A percentile compares a stretch with the other conserved stretches of the same genome.
Evolutionary conservation across 2,888 invertebrate species (phyloP).

Genomic region (Aricia artaxerxes): DNA sequence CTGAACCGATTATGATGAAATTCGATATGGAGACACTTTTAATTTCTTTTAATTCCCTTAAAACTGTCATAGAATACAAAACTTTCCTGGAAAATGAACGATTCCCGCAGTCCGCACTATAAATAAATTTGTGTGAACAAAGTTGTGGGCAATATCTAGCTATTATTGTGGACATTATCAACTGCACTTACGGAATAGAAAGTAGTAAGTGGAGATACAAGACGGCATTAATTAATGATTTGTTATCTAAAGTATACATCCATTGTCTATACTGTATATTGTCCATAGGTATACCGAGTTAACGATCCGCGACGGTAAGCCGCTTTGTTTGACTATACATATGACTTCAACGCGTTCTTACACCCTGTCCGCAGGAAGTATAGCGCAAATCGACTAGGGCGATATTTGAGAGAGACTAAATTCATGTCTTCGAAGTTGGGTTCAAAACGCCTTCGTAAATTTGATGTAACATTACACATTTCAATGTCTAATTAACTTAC

Average conservation of each 20-base stretch:
- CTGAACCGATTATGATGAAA: too few relatives aligned
- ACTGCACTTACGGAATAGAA: background rate
- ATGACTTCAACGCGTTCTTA: background rate
- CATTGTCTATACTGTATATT: background rate
- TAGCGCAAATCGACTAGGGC: background rate
- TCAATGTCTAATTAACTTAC: too few relatives aligned
- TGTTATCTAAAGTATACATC: background rate
- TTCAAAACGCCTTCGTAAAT: too few relatives aligned
- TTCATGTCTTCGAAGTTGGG: too few relatives aligned
- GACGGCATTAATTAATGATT: background rate
- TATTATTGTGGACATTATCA: constrained; percentile 47
- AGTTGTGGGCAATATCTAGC: background rate
- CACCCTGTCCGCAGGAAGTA: background rate
- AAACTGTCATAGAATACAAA: too few relatives aligned
- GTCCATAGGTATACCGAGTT: background rate
- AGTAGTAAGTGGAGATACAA: background rate
- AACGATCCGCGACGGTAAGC: constrained; percentile 5
- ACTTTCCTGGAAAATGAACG: too few relatives aligned
- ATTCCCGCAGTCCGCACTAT: too few relatives aligned
- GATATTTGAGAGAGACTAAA: too few relatives aligned
- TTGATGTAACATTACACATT: too few relatives aligned
- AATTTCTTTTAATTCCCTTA: too few relatives aligned
- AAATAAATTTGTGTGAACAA: background rate
- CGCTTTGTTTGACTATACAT: background rate
- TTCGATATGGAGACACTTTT: too few relatives aligned